Evolutionary conservation across 2,113 vertebrate species (phyloP).

Genomic region (Meles meles): DNA sequence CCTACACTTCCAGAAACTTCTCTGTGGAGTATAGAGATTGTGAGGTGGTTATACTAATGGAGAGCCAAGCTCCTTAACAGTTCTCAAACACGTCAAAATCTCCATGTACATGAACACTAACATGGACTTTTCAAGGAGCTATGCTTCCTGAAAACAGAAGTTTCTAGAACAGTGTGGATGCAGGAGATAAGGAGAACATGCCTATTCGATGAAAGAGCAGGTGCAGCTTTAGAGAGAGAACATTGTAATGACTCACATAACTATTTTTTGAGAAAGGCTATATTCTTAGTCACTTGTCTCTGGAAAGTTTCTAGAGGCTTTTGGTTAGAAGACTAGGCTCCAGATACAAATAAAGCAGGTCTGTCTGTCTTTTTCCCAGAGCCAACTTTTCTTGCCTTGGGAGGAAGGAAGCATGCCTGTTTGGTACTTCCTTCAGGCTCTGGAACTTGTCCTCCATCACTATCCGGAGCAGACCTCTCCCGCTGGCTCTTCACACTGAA

Average conservation of each 20-base stretch:
- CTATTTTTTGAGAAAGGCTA: background rate
- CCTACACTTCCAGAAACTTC: background rate
- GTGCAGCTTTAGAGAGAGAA: background rate
- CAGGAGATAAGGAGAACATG: background rate
- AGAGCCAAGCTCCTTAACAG: background rate
- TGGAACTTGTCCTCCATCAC: background rate
- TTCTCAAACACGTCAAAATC: background rate
- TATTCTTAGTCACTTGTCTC: background rate
- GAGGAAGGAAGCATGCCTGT: background rate
- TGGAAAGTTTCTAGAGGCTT: background rate
- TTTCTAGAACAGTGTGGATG: background rate
- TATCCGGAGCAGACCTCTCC: background rate
- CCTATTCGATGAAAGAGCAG: background rate
- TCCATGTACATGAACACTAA: background rate
- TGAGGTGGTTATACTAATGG: background rate
- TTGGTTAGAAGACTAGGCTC: background rate
- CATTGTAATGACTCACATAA: background rate
- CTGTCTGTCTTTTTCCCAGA: background rate
- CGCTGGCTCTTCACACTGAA: background rate
- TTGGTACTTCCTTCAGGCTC: constrained; percentile 18
- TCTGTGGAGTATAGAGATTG: background rate
- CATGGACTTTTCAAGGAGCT: background rate
- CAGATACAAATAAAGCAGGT: background rate
- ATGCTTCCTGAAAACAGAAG: background rate
- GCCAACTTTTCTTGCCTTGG: background rate